These are phyloP conservation scores for Melikaiella ostensackeni DNA, from an alignment of 2,888 invertebrate genomes.

Conservation along the genomic window DNA sequence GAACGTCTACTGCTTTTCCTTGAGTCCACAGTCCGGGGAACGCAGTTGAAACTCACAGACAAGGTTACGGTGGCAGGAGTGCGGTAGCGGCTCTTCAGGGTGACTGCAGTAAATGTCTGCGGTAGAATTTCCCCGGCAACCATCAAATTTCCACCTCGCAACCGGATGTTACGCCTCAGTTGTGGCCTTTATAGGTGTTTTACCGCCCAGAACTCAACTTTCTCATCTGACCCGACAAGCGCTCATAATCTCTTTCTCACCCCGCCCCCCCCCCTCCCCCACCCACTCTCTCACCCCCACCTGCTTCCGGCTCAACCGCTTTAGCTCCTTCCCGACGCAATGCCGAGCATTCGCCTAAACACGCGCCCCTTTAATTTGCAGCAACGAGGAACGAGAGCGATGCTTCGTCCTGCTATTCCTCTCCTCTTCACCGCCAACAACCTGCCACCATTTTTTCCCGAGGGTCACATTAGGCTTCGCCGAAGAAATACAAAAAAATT, in stretches of 20 bases:
- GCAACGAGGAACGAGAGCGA: slow-evolving; percentile 11
- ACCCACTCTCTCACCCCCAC: neutral
- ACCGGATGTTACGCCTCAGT: slow-evolving; percentile 36
- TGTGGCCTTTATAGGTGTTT: slow-evolving; percentile 34
- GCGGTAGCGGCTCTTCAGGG: neutral
- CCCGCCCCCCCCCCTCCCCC: neutral
- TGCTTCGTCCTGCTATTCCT: slow-evolving; percentile 7
- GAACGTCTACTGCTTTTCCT: slow-evolving; percentile 7
- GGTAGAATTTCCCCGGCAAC: slow-evolving; percentile 30
- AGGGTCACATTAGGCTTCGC: slow-evolving; percentile 30
- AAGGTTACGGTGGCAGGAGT: slow-evolving; percentile 10
- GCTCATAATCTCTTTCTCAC: slow-evolving; percentile 31
- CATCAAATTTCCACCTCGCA: slow-evolving; percentile 39
- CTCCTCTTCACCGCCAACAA: slow-evolving; percentile 3
- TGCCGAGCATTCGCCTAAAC: slow-evolving; percentile 18
- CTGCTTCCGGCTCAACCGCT: slow-evolving; percentile 15
- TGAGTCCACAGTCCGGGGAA: neutral
- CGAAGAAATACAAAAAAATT: slow-evolving; percentile 22
- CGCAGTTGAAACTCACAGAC: neutral
- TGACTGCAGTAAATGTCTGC: slow-evolving; percentile 27
- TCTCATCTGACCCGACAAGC: slow-evolving; percentile 33
- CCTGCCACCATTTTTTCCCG: slow-evolving; percentile 23
- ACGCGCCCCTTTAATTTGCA: slow-evolving; percentile 39
- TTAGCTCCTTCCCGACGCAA: slow-evolving; percentile 2
- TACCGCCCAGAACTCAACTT: slow-evolving; percentile 27